Percentiles rank a stretch among this genome's conserved stretches.
Conservation (phyloP, 2,113 vertebrate species). For the Puntigrus tetrazona region DNA sequence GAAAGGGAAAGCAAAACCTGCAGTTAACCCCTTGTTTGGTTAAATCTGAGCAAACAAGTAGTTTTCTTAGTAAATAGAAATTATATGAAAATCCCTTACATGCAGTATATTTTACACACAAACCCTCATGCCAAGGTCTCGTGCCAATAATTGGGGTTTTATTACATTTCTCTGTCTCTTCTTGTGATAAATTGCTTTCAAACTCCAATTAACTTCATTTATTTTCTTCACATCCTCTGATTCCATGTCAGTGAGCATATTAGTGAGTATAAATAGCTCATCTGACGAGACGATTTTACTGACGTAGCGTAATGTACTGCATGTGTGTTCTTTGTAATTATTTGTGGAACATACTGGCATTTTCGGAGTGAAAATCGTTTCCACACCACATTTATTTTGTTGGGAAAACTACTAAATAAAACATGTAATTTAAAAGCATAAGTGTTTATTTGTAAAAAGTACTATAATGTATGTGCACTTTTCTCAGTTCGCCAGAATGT, state of each 20-base stretch:
- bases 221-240: background rate
- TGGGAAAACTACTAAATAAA: background rate
- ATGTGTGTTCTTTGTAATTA: background rate
- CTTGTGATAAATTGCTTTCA: conserved; percentile 4
- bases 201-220: background rate
- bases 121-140: background rate
- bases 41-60: background rate
- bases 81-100: background rate
- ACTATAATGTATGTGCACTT: background rate
- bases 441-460: background rate
- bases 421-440: background rate
- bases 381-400: background rate
- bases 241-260: background rate
- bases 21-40: background rate
- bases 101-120: background rate
- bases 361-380: background rate
- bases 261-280: background rate
- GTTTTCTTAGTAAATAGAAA: background rate
- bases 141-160: background rate
- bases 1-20: background rate
- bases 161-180: conserved; percentile 1
- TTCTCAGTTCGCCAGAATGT: background rate
- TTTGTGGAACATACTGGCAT: background rate
- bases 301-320: background rate
- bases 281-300: background rate